Evolutionary conservation across 2,888 invertebrate genomes (phyloP).

Genomic region (Hydraecia micacea): DNA sequence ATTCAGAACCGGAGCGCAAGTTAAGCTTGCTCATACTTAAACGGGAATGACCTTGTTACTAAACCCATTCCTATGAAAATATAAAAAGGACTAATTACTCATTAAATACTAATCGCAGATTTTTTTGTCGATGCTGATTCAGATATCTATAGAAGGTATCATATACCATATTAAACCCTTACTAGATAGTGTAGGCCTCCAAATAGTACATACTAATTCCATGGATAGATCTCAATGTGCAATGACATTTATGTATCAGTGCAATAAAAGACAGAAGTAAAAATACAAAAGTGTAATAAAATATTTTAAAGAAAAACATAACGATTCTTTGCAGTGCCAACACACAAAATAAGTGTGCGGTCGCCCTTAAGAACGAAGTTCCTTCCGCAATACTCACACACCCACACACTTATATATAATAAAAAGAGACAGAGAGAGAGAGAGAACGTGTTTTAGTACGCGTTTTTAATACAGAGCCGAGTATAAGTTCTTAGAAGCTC

Average conservation of each 20-base stretch:
- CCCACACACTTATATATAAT: background rate
- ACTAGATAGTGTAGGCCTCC: no score
- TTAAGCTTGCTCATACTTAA: constrained; percentile 68
- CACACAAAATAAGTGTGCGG: background rate
- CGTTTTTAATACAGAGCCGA: no score
- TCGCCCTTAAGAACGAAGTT: no score
- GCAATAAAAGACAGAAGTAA: background rate
- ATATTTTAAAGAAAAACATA: background rate
- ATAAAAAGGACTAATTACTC: constrained; percentile 65
- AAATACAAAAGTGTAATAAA: background rate
- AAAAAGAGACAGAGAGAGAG: background rate
- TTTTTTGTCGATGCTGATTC: background rate
- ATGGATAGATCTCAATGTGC: background rate
- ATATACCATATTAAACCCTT: no score
- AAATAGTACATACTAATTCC: background rate
- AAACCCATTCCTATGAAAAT: constrained; percentile 67
- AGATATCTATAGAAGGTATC: background rate
- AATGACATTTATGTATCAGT: background rate
- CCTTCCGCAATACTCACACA: background rate
- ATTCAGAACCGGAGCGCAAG: constrained; percentile 60
- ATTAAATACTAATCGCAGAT: constrained; percentile 22
- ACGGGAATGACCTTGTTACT: constrained; percentile 73
- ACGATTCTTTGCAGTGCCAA: background rate
- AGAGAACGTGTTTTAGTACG: no score
- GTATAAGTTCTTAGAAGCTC: no score